Conservation (phyloP, 1,140 invertebrate species). For the Ridgeia piscesae region DNA sequence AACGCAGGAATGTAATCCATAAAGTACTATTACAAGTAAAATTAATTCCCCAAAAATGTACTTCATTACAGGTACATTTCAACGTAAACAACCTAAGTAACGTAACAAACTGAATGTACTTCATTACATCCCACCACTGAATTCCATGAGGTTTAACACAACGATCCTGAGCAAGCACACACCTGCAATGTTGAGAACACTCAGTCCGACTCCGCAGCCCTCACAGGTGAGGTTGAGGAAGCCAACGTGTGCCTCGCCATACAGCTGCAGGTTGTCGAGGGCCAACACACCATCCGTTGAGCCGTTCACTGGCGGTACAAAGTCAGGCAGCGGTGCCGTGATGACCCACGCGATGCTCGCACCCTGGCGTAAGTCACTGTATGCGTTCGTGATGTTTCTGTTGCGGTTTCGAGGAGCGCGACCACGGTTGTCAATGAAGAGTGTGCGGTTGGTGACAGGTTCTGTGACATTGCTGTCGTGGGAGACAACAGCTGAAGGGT, state of each 20-base stretch:
- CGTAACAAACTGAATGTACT: too few species aligned
- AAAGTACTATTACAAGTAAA: too few species aligned
- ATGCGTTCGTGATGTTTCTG: conserved; percentile 35
- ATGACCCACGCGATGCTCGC: conserved; percentile 41
- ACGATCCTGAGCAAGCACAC: background rate
- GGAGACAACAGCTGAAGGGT: background rate
- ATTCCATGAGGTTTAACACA: background rate
- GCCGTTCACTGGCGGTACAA: conserved; percentile 3
- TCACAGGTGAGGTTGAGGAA: conserved; percentile 32
- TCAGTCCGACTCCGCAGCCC: conserved; percentile 30
- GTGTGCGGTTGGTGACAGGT: conserved; percentile 36
- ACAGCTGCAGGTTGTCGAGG: conserved; percentile 37
- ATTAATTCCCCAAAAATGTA: too few species aligned
- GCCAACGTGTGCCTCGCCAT: conserved; percentile 39
- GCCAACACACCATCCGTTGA: conserved; percentile 17
- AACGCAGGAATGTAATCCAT: too few species aligned
- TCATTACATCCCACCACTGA: too few species aligned
- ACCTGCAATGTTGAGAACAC: conserved; percentile 33
- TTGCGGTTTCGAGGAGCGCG: conserved; percentile 31
- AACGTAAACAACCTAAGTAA: too few species aligned
- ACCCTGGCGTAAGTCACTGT: conserved; percentile 31
- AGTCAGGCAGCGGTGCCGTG: conserved; percentile 11
- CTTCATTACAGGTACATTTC: too few species aligned
- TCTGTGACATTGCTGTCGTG: conserved; percentile 15
- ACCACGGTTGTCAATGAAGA: conserved; percentile 39